phyloP scores from a whole-genome alignment of 92 coral and sea anemone genomes.

The Parazoanthus darwini region DNA sequence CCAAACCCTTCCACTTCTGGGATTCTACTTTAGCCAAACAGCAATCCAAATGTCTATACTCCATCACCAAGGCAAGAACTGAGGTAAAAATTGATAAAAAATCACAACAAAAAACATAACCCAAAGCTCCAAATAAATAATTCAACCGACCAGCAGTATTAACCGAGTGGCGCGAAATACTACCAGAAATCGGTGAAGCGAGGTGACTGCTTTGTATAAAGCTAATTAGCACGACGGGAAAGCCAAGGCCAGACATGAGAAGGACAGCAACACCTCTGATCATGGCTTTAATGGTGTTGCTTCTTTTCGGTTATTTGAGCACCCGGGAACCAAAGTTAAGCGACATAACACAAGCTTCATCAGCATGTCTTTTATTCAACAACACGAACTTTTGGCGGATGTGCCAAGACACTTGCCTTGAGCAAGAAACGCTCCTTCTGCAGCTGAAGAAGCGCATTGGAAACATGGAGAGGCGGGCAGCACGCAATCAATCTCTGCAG shows the following conservation, averaged over 20 bases:
- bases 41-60: neutral
- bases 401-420: slow-evolving; percentile 18
- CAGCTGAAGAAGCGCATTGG: neutral
- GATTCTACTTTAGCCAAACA: neutral
- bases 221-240: neutral
- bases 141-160: neutral
- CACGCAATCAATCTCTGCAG: neutral
- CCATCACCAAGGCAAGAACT: neutral
- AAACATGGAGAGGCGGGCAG: neutral
- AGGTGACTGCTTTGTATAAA: neutral
- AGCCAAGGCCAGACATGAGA: slow-evolving; percentile 11
- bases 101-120: neutral
- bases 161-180: neutral
- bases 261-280: neutral
- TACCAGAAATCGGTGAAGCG: neutral
- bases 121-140: neutral
- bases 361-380: slow-evolving; percentile 3
- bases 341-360: neutral
- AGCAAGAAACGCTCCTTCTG: neutral
- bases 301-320: slow-evolving; percentile 4
- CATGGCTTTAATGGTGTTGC: neutral
- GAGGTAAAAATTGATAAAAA: neutral
- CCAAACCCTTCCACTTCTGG: neutral
- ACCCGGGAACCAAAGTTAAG: neutral
- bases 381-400: slow-evolving; percentile 10